Percentiles rank a stretch among this genome's conserved stretches.
Evolutionary conservation across 2,888 invertebrate genomes (phyloP).

Genomic region (Polyommatus icarus): DNA sequence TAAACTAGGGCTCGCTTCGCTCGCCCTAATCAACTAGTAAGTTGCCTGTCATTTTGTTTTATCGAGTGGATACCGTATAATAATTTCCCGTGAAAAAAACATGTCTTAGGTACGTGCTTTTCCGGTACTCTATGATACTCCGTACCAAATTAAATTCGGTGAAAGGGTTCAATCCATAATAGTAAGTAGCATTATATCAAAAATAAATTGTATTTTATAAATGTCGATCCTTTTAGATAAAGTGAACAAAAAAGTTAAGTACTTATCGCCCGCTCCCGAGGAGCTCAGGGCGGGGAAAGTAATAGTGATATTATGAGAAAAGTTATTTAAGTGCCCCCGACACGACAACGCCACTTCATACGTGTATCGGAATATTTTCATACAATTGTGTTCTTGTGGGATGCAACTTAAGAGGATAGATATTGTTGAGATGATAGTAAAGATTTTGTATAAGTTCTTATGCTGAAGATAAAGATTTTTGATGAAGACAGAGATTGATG

Average conservation of each 20-base stretch:
- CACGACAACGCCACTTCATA: neutral
- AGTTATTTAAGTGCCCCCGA: conserved; percentile 1
- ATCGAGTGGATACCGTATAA: too few relatives aligned
- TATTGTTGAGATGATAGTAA: neutral
- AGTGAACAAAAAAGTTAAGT: conserved; percentile 13
- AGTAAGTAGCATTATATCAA: too few relatives aligned
- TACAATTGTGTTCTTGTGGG: neutral
- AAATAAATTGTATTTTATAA: neutral
- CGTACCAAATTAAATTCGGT: neutral
- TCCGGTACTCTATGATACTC: too few relatives aligned
- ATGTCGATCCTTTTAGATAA: conserved; percentile 13
- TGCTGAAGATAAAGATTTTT: neutral
- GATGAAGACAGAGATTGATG: too few relatives aligned
- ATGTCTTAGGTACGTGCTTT: too few relatives aligned
- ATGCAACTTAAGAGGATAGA: neutral
- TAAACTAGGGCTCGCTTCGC: too few relatives aligned
- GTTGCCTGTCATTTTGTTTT: too few relatives aligned
- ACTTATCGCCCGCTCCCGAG: neutral
- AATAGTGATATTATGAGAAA: conserved; percentile 16
- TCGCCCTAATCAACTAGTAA: too few relatives aligned
- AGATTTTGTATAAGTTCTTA: neutral
- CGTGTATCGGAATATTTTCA: neutral
- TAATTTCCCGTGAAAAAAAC: too few relatives aligned
- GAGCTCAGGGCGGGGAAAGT: neutral
- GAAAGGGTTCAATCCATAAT: neutral